phyloP scores from a whole-genome alignment of 2,888 invertebrate genomes.

The Mythimna lalbum region DNA sequence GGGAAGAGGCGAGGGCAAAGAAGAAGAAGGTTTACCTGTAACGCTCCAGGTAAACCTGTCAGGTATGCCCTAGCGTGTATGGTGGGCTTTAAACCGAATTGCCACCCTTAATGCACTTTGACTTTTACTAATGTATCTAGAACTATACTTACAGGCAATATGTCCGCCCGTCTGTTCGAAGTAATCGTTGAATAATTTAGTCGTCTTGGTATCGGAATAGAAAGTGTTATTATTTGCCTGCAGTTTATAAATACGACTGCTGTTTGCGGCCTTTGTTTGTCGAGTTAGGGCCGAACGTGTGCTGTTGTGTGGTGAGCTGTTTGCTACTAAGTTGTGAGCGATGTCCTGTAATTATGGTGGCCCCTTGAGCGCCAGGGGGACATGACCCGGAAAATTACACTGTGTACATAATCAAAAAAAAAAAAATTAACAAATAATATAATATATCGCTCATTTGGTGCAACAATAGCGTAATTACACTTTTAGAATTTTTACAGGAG shows the following conservation, averaged over 20 bases:
- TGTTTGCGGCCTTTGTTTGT: background rate
- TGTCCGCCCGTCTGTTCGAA: background rate
- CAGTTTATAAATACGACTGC: constrained; percentile 4
- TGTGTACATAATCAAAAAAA: too few relatives aligned
- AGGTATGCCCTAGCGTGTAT: too few relatives aligned
- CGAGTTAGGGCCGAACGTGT: background rate
- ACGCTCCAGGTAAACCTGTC: too few relatives aligned
- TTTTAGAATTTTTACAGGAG: too few relatives aligned
- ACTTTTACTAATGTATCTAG: background rate
- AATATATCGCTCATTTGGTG: too few relatives aligned
- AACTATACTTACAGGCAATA: background rate
- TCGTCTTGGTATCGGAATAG: background rate
- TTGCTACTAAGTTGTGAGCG: background rate
- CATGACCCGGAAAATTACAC: too few relatives aligned
- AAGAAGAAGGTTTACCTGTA: too few relatives aligned
- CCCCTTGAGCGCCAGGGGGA: too few relatives aligned
- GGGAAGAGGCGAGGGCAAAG: too few relatives aligned
- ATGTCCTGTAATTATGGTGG: background rate
- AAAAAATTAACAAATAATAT: too few relatives aligned
- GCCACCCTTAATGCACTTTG: background rate
- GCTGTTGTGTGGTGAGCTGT: background rate
- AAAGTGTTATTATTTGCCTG: constrained; percentile 28
- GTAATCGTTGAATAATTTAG: constrained; percentile 30
- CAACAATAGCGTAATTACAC: too few relatives aligned
- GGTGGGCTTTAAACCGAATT: background rate